phyloP scores from a whole-genome alignment of 2,797 vertebrate genomes.

The Allobates femoralis region DNA sequence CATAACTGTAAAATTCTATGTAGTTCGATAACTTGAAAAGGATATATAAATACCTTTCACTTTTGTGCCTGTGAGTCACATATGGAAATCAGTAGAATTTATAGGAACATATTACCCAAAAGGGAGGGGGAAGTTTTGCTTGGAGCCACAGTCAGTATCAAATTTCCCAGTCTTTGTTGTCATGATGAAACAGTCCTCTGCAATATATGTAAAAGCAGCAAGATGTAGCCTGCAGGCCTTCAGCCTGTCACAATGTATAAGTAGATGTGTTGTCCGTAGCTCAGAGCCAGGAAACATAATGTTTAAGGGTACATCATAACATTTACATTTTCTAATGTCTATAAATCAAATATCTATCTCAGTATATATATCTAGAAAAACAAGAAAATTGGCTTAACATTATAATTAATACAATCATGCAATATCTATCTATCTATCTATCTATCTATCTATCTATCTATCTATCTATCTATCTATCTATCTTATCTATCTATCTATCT shows the following conservation, averaged over 20 bases:
- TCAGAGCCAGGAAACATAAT: conserved; percentile 14
- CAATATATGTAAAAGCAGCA: conserved; percentile 43
- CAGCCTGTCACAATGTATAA: conserved; percentile 53
- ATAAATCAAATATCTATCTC: neutral
- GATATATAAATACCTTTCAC: conserved; percentile 5
- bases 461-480: too few relatives aligned
- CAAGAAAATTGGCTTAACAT: too few relatives aligned
- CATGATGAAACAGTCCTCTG: conserved; percentile 33
- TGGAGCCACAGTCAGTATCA: conserved; percentile 45
- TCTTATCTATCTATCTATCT: too few relatives aligned
- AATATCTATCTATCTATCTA: too few relatives aligned
- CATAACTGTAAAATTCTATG: neutral
- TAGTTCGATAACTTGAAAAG: neutral
- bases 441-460: too few relatives aligned
- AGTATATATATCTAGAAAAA: neutral
- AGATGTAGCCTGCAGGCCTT: conserved; percentile 51
- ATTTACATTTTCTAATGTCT: neutral
- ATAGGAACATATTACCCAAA: conserved; percentile 31
- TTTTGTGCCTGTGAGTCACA: conserved; percentile 13
- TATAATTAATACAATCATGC: too few relatives aligned
- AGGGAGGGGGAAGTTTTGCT: conserved; percentile 20
- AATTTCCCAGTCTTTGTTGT: conserved; percentile 51
- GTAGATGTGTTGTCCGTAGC: conserved; percentile 14
- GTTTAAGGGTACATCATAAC: conserved; percentile 9
- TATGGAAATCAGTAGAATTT: conserved; percentile 32